Base-by-base conservation (phyloP, 1,140 invertebrate species). In the Macrobrachium rosenbergii region DNA sequence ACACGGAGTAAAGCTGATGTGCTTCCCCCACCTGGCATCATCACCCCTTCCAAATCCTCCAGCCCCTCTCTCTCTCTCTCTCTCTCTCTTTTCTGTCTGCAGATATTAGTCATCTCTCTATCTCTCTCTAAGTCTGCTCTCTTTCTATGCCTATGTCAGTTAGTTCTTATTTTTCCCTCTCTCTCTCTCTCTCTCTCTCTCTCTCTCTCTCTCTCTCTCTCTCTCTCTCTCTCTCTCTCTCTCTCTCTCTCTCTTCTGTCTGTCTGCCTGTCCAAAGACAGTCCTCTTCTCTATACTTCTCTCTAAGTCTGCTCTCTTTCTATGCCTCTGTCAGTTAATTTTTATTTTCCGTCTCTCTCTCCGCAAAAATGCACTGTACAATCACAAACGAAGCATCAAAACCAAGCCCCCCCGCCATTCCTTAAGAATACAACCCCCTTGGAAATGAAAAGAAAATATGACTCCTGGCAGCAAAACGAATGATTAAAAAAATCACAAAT, bases 161-260 rank as follows among this genome's bases (percentile, higher is more conserved):
- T 43, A 43, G 7, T 52, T 37, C 52, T 16, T 43, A 5, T 52
- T 0, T 43, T 45, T 43, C n/a, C 12, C 52, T 72, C 12, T n/a
- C 11, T 43, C 52, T 77, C 52, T 45, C 16, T 77, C 75, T 52
- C 23, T 43, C n/a, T 77, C 8, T 37, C 17, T 45, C 52, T 43
- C 14, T 52, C 23, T 77, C 52, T 43, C 12, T 10, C n/a, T 43
- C 52, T 52, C n/a, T 14, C 52, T 52, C n/a, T n/a, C 75, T 12
- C n/a, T 52, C n/a, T 14, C n/a, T 43, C 12, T 8, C 12, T 21
- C 52, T n/a, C n/a, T n/a, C 28, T 77, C n/a, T 43, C 76, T 23
- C 17, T 78, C 52, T 52, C 52, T 78, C 58, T 23, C 58, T 76
- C 73, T 76, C 16, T n/a, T n/a, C n/a, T n/a, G n/a, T n/a, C n/a